These are phyloP conservation scores for Phaethon lepturus DNA, from an alignment of 2,113 vertebrate species.

Conservation along the genomic window DNA sequence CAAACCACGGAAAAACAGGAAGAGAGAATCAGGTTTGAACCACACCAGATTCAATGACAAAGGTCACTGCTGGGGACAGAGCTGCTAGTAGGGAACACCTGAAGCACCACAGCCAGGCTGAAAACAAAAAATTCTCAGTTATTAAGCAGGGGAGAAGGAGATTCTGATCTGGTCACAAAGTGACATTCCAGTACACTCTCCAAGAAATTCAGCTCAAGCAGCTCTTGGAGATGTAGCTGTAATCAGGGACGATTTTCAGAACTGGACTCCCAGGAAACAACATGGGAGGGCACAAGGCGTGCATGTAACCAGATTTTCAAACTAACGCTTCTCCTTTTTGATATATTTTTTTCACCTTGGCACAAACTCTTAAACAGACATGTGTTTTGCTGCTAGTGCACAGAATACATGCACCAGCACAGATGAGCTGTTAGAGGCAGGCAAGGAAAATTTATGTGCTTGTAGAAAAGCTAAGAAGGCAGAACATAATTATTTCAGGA, in stretches of 20 bases:
- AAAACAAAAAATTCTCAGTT: background rate
- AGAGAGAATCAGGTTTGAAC: conserved; percentile 6
- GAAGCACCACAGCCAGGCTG: background rate
- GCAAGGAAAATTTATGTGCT: background rate
- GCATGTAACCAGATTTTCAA: background rate
- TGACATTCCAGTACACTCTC: background rate
- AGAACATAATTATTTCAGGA: background rate
- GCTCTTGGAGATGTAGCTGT: background rate
- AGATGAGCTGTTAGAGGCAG: background rate
- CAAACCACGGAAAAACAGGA: background rate
- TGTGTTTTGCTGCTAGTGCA: background rate
- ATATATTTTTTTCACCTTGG: background rate
- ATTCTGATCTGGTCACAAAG: background rate
- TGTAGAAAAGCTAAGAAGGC: background rate
- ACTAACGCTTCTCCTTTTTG: background rate
- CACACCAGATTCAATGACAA: background rate
- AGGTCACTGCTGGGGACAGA: background rate
- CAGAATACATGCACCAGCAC: background rate
- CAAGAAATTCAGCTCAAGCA: background rate
- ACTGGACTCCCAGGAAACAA: background rate
- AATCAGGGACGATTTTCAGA: background rate
- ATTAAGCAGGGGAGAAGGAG: background rate
- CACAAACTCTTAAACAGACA: background rate
- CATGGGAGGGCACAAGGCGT: background rate
- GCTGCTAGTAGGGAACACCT: background rate